phyloP scores from a whole-genome alignment of 53 echinoderm and acorn worm species.

The Pentamera pediparva region DNA sequence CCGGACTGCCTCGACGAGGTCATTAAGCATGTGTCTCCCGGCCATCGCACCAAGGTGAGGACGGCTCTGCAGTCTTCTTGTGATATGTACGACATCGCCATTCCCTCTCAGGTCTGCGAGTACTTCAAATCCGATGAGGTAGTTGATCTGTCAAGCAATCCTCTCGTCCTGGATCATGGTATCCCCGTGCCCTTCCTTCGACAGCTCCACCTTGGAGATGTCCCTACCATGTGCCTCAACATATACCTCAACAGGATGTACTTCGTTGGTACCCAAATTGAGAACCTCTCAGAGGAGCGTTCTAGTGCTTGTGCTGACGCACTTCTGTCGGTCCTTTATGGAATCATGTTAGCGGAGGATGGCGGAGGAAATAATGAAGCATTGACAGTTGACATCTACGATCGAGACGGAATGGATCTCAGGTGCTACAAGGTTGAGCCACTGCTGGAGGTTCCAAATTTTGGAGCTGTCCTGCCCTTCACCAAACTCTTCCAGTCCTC shows the following conservation, averaged over 20 bases:
- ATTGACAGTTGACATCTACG: slow-evolving; percentile 25
- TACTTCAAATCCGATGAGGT: background rate
- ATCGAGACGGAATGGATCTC: slow-evolving; percentile 14
- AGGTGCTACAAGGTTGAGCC: slow-evolving; percentile 27
- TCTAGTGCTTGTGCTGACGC: slow-evolving; percentile 1
- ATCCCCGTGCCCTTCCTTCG: slow-evolving; percentile 6
- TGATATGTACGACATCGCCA: background rate
- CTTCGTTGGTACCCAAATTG: slow-evolving; percentile 28
- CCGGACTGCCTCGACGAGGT: slow-evolving; percentile 13
- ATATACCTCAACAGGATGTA: slow-evolving; percentile 23
- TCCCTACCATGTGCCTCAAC: slow-evolving; percentile 8
- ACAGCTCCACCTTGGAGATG: background rate
- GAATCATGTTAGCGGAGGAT: slow-evolving; percentile 8
- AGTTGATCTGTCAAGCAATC: background rate
- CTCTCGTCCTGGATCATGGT: background rate
- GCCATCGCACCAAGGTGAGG: slow-evolving; percentile 2
- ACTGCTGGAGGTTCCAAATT: background rate
- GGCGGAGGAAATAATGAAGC: background rate
- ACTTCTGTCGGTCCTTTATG: background rate
- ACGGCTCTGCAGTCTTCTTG: background rate
- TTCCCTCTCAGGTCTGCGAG: background rate
- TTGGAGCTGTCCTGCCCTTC: slow-evolving; percentile 8
- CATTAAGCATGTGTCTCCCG: background rate
- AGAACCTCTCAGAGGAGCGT: background rate
- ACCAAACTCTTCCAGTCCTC: background rate